Evolutionary conservation across 2,888 invertebrate species (phyloP).

Genomic region (Hedychridium roseum): DNA sequence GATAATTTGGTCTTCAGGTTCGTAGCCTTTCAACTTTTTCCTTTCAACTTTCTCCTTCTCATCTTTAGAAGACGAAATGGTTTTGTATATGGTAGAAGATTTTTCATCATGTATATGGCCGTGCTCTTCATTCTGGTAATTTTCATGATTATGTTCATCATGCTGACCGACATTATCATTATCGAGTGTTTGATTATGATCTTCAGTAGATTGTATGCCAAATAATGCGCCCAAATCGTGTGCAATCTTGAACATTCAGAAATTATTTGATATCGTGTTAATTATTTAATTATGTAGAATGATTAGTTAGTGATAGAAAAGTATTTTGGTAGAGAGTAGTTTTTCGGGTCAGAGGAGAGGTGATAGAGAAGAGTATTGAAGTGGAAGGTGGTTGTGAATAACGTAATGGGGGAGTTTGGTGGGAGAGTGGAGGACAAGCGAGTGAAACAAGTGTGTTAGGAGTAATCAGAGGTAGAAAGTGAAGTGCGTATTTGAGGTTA

Average conservation of each 20-base stretch:
- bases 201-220: conserved; percentile 75
- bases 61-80: conserved; percentile 28
- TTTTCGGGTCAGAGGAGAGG: too few species aligned
- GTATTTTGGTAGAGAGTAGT: too few species aligned
- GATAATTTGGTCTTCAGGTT: conserved; percentile 64
- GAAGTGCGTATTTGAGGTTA: too few species aligned
- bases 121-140: conserved; percentile 26
- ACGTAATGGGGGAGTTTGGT: too few species aligned
- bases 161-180: conserved; percentile 24
- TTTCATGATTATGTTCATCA: conserved; percentile 11
- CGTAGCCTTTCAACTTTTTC: conserved; percentile 28
- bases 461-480: too few species aligned
- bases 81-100: conserved; percentile 52
- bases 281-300: too few species aligned
- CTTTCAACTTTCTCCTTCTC: conserved; percentile 45
- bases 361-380: too few species aligned
- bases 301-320: too few species aligned
- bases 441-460: too few species aligned
- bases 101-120: conserved; percentile 48
- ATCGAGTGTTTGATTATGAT: conserved; percentile 27
- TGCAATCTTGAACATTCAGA: conserved; percentile 53
- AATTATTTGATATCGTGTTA: too few species aligned
- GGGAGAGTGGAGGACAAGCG: too few species aligned
- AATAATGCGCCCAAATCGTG: conserved; percentile 68
- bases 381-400: too few species aligned